Percentiles rank a stretch among this genome's conserved stretches.
Evolutionary conservation across 2,797 vertebrate species (phyloP).

Genomic region (Falco columbarius): DNA sequence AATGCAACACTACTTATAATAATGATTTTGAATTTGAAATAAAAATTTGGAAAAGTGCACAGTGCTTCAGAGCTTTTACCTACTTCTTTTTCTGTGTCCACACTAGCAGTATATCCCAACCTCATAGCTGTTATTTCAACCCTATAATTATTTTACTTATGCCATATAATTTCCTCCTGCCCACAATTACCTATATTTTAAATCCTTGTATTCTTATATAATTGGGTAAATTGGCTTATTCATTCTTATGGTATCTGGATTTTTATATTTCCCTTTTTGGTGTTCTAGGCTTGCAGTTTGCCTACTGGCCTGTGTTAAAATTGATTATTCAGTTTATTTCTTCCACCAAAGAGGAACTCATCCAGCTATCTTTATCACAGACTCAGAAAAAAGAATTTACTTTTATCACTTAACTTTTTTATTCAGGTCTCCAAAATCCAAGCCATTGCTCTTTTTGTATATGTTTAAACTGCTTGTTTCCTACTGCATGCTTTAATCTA

Average conservation of each 20-base stretch:
- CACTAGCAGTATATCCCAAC: neutral
- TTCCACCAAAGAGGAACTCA: neutral
- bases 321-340: neutral
- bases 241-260: neutral
- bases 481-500: neutral
- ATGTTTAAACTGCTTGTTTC: neutral
- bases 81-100: neutral
- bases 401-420: neutral
- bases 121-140: neutral
- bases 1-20: neutral
- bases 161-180: neutral
- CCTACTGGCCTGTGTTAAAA: neutral
- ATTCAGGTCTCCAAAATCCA: neutral
- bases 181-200: neutral
- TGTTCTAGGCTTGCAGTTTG: neutral
- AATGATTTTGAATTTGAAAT: neutral
- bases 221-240: neutral
- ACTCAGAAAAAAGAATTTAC: fast-evolving
- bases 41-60: neutral
- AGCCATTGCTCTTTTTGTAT: fast-evolving
- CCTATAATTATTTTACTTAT: neutral
- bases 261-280: neutral
- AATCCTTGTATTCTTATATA: neutral
- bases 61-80: neutral
- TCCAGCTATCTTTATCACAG: neutral